These are phyloP conservation scores for Stichodactyla mertensii DNA, from an alignment of 64 coral and sea anemone species.

Conservation along the genomic window DNA sequence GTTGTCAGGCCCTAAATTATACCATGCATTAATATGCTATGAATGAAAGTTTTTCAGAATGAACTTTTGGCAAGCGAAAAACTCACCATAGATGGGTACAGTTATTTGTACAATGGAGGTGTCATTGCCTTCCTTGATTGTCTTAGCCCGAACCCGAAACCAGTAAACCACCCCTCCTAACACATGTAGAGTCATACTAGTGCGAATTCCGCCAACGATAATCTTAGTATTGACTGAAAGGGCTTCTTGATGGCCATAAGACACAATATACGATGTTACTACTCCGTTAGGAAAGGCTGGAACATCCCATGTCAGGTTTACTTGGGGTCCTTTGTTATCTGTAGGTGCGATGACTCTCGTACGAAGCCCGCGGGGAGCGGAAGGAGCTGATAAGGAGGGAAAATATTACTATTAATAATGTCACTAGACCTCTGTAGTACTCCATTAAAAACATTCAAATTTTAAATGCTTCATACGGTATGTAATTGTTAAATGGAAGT, in stretches of 20 bases:
- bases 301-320: not conserved
- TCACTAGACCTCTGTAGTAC: too few relatives aligned
- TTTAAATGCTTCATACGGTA: too few relatives aligned
- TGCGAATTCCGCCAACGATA: not conserved
- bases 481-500: too few relatives aligned
- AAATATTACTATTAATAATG: too few relatives aligned
- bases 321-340: not conserved
- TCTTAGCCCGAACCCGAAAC: not conserved
- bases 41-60: not conserved
- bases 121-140: not conserved
- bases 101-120: not conserved
- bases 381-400: not conserved
- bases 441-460: too few relatives aligned
- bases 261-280: not conserved
- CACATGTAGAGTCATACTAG: not conserved
- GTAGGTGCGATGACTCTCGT: not conserved
- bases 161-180: not conserved
- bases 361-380: not conserved
- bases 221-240: not conserved
- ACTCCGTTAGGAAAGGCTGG: not conserved
- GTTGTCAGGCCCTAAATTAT: too few relatives aligned
- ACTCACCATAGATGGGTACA: not conserved
- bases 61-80: too few relatives aligned
- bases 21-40: not conserved
- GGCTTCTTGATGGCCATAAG: not conserved